A percentile compares a stretch with the other conserved stretches of the same genome.
Evolutionary conservation across 2,113 vertebrate species (phyloP).

Genomic region (Cochlearius cochlearius): DNA sequence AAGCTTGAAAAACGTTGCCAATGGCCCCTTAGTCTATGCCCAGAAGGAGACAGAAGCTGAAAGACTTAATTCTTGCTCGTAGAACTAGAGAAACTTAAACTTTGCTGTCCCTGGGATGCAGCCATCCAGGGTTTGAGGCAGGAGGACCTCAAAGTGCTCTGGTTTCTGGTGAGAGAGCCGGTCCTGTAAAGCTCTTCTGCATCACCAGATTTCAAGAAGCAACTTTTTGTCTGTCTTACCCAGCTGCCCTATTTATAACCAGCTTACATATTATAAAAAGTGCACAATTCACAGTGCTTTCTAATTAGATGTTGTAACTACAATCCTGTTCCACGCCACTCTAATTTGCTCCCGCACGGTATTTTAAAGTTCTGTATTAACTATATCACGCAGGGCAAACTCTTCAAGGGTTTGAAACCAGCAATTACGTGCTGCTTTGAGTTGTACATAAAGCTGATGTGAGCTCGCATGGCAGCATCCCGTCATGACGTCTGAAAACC

Average conservation of each 20-base stretch:
- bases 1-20: not conserved
- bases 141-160: not conserved
- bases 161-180: not conserved
- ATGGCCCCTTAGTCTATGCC: not conserved
- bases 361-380: not conserved
- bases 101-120: not conserved
- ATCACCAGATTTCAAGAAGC: not conserved
- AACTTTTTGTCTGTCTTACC: not conserved
- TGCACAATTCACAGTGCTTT: not conserved
- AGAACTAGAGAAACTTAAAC: not conserved
- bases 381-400: not conserved
- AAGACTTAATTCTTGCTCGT: not conserved
- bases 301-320: constrained; percentile 7
- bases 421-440: not conserved
- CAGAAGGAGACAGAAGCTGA: not conserved
- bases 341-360: not conserved
- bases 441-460: not conserved
- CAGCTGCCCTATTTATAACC: not conserved
- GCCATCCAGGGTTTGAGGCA: not conserved
- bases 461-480: not conserved
- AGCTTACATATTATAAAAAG: not conserved
- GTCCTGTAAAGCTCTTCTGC: not conserved
- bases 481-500: not conserved
- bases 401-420: not conserved
- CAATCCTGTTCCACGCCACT: not conserved